Conservation (phyloP, 1,140 invertebrate genomes). For the Capitella teleta region DNA sequence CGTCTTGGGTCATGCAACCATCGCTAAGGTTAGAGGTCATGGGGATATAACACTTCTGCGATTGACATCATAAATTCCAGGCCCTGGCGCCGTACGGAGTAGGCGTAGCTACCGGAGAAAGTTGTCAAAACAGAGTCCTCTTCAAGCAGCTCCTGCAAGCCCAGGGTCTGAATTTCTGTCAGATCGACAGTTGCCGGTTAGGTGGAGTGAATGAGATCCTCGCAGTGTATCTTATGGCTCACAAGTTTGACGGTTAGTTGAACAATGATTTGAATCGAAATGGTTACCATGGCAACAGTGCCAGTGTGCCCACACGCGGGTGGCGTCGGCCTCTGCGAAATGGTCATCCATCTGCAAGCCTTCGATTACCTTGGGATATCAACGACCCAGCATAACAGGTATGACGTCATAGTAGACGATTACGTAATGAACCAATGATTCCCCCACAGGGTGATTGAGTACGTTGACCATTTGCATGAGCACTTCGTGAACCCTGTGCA, state of each 20-base stretch:
- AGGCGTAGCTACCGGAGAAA: slow-evolving; percentile 79
- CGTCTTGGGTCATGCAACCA: slow-evolving; percentile 66
- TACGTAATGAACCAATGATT: not conserved
- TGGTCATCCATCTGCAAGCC: slow-evolving; percentile 81
- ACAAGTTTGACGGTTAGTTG: slow-evolving; percentile 43
- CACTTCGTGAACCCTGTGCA: slow-evolving; percentile 66
- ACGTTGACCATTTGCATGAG: slow-evolving; percentile 78
- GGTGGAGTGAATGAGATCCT: slow-evolving; percentile 82
- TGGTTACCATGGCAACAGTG: too few species aligned
- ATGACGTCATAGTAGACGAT: too few species aligned
- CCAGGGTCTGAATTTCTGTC: slow-evolving; percentile 70
- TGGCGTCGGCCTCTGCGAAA: slow-evolving; percentile 81
- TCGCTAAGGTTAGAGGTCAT: slow-evolving; percentile 61
- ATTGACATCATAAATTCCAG: slow-evolving; percentile 25
- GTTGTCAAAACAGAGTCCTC: slow-evolving; percentile 79
- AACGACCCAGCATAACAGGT: slow-evolving; percentile 52
- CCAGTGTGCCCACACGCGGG: slow-evolving; percentile 88
- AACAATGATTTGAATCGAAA: too few species aligned
- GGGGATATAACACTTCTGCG: not conserved
- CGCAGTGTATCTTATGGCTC: slow-evolving; percentile 76
- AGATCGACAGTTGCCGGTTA: slow-evolving; percentile 77
- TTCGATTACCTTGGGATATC: slow-evolving; percentile 73
- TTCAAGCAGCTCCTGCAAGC: slow-evolving; percentile 82
- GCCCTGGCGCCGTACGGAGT: slow-evolving; percentile 58
- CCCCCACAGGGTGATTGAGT: slow-evolving; percentile 63